Evolutionary conservation across 2,113 vertebrate genomes (phyloP).

Genomic region (Campylomormyrus numenius): DNA sequence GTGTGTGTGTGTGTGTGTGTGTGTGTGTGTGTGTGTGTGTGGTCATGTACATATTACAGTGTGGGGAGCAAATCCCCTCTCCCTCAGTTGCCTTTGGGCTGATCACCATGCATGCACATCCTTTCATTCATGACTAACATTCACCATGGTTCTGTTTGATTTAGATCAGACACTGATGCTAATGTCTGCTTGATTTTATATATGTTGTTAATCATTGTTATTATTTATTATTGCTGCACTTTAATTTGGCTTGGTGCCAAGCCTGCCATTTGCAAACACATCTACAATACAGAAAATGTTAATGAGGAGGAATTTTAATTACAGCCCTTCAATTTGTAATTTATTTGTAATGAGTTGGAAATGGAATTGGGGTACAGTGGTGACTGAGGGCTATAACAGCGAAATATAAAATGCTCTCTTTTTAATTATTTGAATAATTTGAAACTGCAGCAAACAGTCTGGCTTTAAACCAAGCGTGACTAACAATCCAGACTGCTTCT

Average conservation of each 20-base stretch:
- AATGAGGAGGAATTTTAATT: neutral
- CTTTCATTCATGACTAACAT: neutral
- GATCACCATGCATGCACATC: neutral
- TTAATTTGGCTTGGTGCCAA: neutral
- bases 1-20: neutral
- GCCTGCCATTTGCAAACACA: neutral
- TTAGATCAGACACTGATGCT: neutral
- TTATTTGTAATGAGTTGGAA: neutral
- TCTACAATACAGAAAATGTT: neutral
- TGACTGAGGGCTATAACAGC: neutral
- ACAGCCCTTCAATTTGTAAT: neutral
- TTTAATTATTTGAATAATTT: neutral
- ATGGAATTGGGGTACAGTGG: neutral
- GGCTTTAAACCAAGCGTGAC: neutral
- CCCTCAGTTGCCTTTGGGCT: neutral
- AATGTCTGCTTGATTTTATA: neutral
- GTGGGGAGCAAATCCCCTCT: neutral
- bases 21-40: too few relatives aligned
- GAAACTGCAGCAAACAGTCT: neutral
- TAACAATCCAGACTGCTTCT: neutral
- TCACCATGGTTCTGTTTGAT: neutral
- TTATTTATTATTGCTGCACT: neutral
- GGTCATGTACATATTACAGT: neutral
- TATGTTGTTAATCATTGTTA: neutral
- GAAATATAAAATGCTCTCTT: neutral